Conservation (phyloP, 2,797 vertebrate species). For the Morus bassanus region DNA sequence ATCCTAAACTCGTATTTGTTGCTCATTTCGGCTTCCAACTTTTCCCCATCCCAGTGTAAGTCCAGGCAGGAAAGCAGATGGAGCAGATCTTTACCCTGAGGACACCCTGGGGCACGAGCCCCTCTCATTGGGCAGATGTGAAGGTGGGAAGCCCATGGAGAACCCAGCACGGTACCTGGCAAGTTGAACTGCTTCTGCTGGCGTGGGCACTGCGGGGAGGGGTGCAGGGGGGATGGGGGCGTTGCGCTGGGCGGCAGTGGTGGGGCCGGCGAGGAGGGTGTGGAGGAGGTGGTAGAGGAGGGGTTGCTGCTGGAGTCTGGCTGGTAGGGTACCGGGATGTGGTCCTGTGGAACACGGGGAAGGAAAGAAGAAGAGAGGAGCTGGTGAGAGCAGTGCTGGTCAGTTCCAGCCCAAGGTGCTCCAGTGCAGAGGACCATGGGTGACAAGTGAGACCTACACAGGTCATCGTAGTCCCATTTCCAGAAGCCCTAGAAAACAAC, state of each 20-base stretch:
- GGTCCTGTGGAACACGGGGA: slow-evolving; percentile 79
- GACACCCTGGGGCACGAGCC: fast-evolving
- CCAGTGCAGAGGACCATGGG: neutral
- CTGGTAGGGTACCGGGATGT: slow-evolving; percentile 95
- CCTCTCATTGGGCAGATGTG: fast-evolving
- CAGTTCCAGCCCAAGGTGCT: fast-evolving
- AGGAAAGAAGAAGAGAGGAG: neutral
- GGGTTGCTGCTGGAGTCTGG: slow-evolving; percentile 99
- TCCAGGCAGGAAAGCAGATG: fast-evolving
- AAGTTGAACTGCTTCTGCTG: slow-evolving; percentile 96
- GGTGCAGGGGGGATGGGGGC: slow-evolving; percentile 92
- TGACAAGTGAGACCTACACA: fast-evolving
- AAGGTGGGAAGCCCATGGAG: neutral
- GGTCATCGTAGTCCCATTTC: fast-evolving
- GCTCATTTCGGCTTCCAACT: neutral
- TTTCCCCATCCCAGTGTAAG: fast-evolving
- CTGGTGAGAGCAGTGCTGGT: fast-evolving
- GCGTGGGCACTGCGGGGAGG: slow-evolving; percentile 90
- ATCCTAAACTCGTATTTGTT: neutral
- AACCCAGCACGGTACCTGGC: slow-evolving; percentile 82
- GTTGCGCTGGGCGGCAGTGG: slow-evolving; percentile 93
- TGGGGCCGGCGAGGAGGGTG: slow-evolving; percentile 93
- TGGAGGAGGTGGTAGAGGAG: slow-evolving; percentile 96
- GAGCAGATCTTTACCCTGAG: neutral
- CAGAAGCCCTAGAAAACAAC: neutral